A percentile compares a stretch with the other conserved stretches of the same genome.
Evolutionary conservation across 2,113 vertebrate genomes (phyloP).

Genomic region (Coryphaenoides rupestris): DNA sequence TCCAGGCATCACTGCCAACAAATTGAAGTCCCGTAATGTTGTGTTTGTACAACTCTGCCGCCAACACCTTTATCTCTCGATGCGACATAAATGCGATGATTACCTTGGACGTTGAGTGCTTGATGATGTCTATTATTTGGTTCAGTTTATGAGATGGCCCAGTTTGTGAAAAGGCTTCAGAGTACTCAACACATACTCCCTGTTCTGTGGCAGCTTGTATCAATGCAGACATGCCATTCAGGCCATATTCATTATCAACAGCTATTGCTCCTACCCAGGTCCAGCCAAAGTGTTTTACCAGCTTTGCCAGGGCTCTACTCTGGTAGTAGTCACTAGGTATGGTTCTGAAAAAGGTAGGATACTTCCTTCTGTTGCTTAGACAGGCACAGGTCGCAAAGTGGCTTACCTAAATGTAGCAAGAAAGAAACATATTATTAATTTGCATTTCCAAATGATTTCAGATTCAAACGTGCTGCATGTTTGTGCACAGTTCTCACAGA

Average conservation of each 20-base stretch:
- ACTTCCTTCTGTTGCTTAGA: constrained; percentile 71
- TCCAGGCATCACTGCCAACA: constrained; percentile 78
- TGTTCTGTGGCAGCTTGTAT: constrained; percentile 61
- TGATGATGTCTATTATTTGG: constrained; percentile 60
- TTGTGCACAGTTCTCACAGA: background rate
- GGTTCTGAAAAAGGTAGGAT: constrained; percentile 76
- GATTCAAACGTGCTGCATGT: no score
- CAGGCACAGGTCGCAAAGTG: constrained; percentile 77
- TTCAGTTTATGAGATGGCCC: constrained; percentile 52
- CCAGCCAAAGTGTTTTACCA: constrained; percentile 75
- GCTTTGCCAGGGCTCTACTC: constrained; percentile 69
- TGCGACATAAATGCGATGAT: constrained; percentile 74
- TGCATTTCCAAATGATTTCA: background rate
- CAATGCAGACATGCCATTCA: constrained; percentile 65
- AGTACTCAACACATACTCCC: constrained; percentile 73
- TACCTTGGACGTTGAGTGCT: constrained; percentile 65
- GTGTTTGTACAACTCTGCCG: constrained; percentile 55
- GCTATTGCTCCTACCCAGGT: constrained; percentile 74
- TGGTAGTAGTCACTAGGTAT: constrained; percentile 77
- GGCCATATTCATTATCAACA: constrained; percentile 71
- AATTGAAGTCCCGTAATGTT: constrained; percentile 71
- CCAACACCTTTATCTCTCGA: constrained; percentile 70
- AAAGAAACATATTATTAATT: background rate
- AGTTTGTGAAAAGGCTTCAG: constrained; percentile 66
- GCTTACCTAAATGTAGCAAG: constrained; percentile 62